A percentile compares a stretch with the other conserved stretches of the same genome.
Evolutionary conservation across 2,113 vertebrate species (phyloP).

Genomic region (Bombycilla garrulus): DNA sequence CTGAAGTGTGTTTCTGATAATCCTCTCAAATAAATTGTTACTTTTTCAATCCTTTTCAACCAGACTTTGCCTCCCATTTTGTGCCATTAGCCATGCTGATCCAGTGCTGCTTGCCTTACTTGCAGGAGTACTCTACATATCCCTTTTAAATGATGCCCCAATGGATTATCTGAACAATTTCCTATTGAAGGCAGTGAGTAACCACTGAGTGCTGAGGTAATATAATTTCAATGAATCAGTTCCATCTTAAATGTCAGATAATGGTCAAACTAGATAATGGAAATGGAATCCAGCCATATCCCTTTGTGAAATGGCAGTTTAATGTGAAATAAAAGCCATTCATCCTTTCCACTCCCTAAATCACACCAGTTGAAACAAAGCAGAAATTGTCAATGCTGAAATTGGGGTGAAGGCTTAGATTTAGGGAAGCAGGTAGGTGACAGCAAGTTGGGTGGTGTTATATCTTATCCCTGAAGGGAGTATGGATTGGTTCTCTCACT

Average conservation of each 20-base stretch:
- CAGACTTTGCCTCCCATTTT: neutral
- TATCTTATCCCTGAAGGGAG: neutral
- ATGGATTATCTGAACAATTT: constrained; percentile 33
- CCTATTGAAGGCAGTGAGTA: constrained; percentile 14
- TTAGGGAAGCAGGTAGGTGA: neutral
- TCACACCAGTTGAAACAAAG: neutral
- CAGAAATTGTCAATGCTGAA: neutral
- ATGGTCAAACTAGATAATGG: constrained; percentile 45
- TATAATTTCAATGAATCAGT: constrained; percentile 52
- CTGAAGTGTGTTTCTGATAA: neutral
- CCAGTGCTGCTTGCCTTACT: neutral
- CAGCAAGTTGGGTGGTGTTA: neutral
- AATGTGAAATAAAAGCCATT: constrained; percentile 30
- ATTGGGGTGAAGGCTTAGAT: neutral
- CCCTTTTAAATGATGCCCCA: neutral
- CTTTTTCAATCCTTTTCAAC: neutral
- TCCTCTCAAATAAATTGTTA: neutral
- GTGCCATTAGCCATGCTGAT: neutral
- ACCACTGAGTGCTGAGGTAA: constrained; percentile 34
- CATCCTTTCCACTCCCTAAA: constrained; percentile 12
- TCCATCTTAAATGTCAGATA: constrained; percentile 53
- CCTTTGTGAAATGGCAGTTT: constrained; percentile 1
- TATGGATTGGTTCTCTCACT: neutral
- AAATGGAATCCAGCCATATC: constrained; percentile 53
- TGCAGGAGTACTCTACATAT: neutral